Evolutionary conservation across 2,888 invertebrate genomes (phyloP).

Genomic region (Tuberolachnus salignus): DNA sequence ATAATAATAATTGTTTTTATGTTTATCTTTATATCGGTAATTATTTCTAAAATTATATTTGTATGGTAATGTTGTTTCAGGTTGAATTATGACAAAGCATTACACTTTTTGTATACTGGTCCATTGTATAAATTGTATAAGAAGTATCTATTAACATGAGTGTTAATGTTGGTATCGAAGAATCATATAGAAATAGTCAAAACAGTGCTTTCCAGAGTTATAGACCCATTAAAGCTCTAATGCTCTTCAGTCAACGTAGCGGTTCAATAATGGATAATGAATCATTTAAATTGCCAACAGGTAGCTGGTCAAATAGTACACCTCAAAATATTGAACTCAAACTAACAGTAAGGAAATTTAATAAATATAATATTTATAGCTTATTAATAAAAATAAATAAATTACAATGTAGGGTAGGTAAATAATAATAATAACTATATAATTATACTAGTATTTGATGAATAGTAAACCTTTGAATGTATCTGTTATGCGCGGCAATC

Average conservation of each 20-base stretch:
- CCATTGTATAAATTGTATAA: too few relatives aligned
- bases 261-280: constrained; percentile 41
- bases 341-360: constrained; percentile 41
- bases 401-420: too few relatives aligned
- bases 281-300: constrained; percentile 23
- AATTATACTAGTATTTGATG: too few relatives aligned
- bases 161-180: constrained; percentile 23
- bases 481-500: too few relatives aligned
- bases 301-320: constrained; percentile 38
- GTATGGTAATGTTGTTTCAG: constrained; percentile 47
- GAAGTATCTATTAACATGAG: constrained; percentile 31
- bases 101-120: too few relatives aligned
- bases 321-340: constrained; percentile 48
- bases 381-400: too few relatives aligned
- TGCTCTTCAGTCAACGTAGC: constrained; percentile 39
- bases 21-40: not conserved
- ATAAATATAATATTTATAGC: too few relatives aligned
- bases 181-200: constrained; percentile 34
- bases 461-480: too few relatives aligned
- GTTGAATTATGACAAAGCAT: constrained; percentile 43
- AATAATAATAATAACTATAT: too few relatives aligned
- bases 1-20: not conserved
- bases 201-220: constrained; percentile 43
- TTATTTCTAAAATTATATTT: constrained; percentile 6
- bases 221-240: constrained; percentile 44